These are phyloP conservation scores for Manduca sexta DNA, from an alignment of 1,140 invertebrate species.

Conservation along the genomic window DNA sequence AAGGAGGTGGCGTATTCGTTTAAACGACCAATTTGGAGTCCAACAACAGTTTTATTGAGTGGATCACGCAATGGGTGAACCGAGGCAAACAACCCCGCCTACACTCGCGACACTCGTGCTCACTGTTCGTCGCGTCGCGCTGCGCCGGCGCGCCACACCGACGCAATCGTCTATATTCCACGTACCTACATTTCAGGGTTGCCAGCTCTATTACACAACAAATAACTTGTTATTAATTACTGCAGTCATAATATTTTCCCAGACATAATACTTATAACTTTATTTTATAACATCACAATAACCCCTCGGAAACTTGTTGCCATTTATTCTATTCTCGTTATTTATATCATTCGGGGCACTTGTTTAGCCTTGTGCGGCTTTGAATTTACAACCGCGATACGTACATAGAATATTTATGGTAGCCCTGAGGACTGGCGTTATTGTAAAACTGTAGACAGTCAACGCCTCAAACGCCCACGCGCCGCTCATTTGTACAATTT, in stretches of 20 bases:
- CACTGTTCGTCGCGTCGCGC: too few relatives aligned
- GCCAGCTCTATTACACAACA: conserved; percentile 4
- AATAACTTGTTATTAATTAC: too few relatives aligned
- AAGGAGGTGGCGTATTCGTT: conserved; percentile 22
- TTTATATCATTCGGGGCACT: too few relatives aligned
- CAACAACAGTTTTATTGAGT: conserved; percentile 60
- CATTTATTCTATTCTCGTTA: too few relatives aligned
- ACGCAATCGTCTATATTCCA: not conserved
- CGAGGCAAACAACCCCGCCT: conserved; percentile 65
- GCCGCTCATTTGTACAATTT: conserved; percentile 6
- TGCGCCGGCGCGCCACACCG: too few relatives aligned
- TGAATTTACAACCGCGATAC: too few relatives aligned
- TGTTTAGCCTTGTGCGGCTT: too few relatives aligned
- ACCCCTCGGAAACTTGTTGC: too few relatives aligned
- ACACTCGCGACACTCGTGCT: conserved; percentile 28
- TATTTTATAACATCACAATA: too few relatives aligned
- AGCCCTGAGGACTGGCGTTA: conserved; percentile 9
- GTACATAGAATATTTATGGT: conserved; percentile 1
- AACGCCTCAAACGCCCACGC: conserved; percentile 28
- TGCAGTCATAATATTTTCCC: too few relatives aligned
- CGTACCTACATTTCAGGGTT: conserved; percentile 16
- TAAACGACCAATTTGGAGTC: conserved; percentile 41
- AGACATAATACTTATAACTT: too few relatives aligned
- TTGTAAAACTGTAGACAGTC: conserved; percentile 15
- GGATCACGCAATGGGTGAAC: conserved; percentile 56